Evolutionary conservation across 92 coral and sea anemone species (phyloP).

Genomic region (Pocillopora meandrina): DNA sequence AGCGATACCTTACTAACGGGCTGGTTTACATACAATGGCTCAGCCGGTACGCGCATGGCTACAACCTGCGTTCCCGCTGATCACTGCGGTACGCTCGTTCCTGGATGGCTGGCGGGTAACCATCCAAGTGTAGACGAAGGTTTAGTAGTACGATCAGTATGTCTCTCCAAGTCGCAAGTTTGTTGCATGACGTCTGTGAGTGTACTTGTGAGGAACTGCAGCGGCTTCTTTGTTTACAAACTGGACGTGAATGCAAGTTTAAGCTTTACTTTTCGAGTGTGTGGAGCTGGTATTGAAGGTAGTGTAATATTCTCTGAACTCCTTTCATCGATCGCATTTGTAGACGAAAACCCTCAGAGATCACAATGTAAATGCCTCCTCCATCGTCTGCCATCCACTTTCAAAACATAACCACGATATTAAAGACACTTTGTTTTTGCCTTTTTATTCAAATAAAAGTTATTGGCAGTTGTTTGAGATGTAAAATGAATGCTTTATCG

Average conservation of each 20-base stretch:
- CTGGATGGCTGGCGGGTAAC: constrained; percentile 49
- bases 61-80: constrained; percentile 34
- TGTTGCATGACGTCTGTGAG: background rate
- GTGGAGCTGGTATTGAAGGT: constrained; percentile 39
- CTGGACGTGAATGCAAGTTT: background rate
- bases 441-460: too few species aligned
- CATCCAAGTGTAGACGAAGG: constrained; percentile 42
- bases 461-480: too few species aligned
- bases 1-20: constrained; percentile 16
- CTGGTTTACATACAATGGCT: constrained; percentile 36
- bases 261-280: constrained; percentile 15
- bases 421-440: too few species aligned
- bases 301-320: background rate
- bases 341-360: too few species aligned
- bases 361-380: too few species aligned
- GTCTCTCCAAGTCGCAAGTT: background rate
- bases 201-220: constrained; percentile 46
- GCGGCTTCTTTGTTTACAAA: constrained; percentile 42
- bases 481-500: too few species aligned
- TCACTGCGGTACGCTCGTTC: constrained; percentile 32
- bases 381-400: too few species aligned
- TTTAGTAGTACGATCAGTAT: constrained; percentile 20
- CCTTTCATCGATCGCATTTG: too few species aligned
- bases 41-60: constrained; percentile 38
- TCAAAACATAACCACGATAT: too few species aligned